These are phyloP conservation scores for Nephrocerus scutellatus DNA, from an alignment of 2,888 invertebrate genomes.

Conservation along the genomic window DNA sequence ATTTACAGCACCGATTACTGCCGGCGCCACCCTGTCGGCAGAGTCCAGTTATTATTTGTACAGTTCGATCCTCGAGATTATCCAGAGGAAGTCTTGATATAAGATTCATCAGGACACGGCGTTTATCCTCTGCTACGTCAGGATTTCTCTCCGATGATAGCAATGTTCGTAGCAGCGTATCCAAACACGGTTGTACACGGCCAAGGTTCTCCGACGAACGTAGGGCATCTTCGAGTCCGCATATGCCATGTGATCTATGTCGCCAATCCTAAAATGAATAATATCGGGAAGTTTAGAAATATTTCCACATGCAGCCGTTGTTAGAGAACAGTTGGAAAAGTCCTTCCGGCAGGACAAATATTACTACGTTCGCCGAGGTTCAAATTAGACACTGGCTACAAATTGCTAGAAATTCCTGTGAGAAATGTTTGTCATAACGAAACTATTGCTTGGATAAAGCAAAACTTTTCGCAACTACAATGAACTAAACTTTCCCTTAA, in stretches of 20 bases:
- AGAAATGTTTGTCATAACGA: no score
- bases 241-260: conserved; percentile 40
- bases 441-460: no score
- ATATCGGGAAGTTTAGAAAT: no score
- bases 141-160: conserved; percentile 57
- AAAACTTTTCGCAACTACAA: no score
- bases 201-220: conserved; percentile 50
- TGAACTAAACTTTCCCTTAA: no score
- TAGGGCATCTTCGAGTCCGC: conserved; percentile 45
- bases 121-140: conserved; percentile 45
- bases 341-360: no score
- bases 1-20: conserved; percentile 46
- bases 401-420: no score
- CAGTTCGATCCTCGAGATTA: conserved; percentile 44
- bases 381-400: no score
- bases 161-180: conserved; percentile 57
- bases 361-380: no score
- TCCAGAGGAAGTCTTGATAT: conserved; percentile 46
- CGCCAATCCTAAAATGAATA: conserved; percentile 50
- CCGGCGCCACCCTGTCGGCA: conserved; percentile 46
- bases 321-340: no score
- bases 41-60: conserved; percentile 44
- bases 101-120: conserved; percentile 42
- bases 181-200: conserved; percentile 55
- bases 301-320: no score